Evolutionary conservation across 1,140 invertebrate genomes (phyloP).

Genomic region (Teleopsis dalmanni): DNA sequence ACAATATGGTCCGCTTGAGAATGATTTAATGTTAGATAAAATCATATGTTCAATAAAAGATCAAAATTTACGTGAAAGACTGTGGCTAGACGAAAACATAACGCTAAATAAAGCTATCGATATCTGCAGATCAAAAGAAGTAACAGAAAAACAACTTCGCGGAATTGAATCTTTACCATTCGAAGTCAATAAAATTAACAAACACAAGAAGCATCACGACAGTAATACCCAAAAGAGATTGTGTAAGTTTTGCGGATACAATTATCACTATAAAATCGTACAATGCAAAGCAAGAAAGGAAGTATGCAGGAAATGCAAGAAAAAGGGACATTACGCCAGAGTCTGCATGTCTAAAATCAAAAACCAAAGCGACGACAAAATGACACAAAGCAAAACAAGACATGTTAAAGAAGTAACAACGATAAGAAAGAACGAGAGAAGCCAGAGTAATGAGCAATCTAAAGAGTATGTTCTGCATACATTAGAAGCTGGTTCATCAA

Average conservation of each 20-base stretch:
- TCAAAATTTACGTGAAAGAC: not conserved
- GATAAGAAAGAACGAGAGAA: not conserved
- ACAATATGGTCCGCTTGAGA: not conserved
- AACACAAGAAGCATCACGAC: too few relatives aligned
- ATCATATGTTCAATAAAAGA: slow-evolving; percentile 4
- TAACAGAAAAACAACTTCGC: not conserved
- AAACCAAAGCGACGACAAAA: too few relatives aligned
- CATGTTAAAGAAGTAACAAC: not conserved
- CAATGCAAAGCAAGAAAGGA: slow-evolving; percentile 1
- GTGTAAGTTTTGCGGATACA: too few relatives aligned
- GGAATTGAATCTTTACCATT: not conserved
- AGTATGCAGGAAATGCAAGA: not conserved
- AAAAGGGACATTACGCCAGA: not conserved
- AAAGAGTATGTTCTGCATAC: not conserved
- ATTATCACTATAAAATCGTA: not conserved
- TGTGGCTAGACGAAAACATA: not conserved
- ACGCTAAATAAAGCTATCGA: not conserved
- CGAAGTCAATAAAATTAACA: not conserved
- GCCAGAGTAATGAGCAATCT: too few relatives aligned
- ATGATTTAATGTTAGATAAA: not conserved
- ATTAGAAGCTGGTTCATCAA: too few relatives aligned
- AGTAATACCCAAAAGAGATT: too few relatives aligned
- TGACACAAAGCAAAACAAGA: not conserved
- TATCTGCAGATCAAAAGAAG: slow-evolving; percentile 1
- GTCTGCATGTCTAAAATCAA: not conserved